Evolutionary conservation across 2,797 vertebrate species (phyloP).

Genomic region (Coluber constrictor): DNA sequence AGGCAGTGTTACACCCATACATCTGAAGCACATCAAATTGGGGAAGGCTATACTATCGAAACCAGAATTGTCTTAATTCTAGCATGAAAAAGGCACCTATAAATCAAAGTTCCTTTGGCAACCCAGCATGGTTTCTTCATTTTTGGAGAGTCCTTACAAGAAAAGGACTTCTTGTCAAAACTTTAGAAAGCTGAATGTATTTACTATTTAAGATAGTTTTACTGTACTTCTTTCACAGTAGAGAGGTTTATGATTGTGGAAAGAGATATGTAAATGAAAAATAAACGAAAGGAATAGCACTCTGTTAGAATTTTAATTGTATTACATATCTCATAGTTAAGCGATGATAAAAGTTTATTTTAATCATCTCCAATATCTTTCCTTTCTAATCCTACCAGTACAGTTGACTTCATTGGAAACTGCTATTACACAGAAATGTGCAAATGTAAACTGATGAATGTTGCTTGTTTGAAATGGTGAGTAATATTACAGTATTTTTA

Average conservation of each 20-base stretch:
- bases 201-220: not conserved
- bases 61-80: constrained; percentile 2
- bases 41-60: not conserved
- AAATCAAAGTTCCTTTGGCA: not conserved
- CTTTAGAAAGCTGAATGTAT: not conserved
- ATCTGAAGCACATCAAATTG: not conserved
- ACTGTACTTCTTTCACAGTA: not conserved
- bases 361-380: not conserved
- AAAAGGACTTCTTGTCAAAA: not conserved
- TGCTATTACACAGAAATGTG: constrained; percentile 94
- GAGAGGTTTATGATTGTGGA: not conserved
- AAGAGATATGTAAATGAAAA: not conserved
- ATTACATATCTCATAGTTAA: not conserved
- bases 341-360: not conserved
- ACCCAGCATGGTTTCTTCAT: not conserved
- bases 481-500: constrained; percentile 32
- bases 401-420: constrained; percentile 93
- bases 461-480: constrained; percentile 96
- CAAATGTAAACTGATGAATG: constrained; percentile 93
- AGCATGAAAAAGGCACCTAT: not conserved
- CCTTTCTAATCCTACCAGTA: constrained; percentile 69
- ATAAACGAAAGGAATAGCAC: not conserved
- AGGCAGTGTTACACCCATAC: not conserved
- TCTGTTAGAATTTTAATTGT: not conserved
- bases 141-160: not conserved